Base-by-base conservation (phyloP, 2,113 vertebrate genomes). In the Macheiramphus alcinus region DNA sequence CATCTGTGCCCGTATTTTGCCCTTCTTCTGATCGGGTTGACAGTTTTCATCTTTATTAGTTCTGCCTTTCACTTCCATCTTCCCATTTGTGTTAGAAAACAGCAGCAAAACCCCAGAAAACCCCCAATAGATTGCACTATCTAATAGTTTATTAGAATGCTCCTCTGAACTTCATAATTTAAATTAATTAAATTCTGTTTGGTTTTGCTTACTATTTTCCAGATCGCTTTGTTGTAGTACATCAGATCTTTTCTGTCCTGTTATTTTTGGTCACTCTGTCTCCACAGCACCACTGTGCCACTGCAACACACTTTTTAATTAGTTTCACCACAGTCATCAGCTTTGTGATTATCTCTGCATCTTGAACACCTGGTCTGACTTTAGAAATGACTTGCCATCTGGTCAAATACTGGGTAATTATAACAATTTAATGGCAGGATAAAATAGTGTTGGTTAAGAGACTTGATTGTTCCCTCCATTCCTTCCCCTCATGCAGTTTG, bases 381-480 rank as follows among this genome's bases (percentile, higher is more conserved):
- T 97, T 91, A 94, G 94, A 97, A 98, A 97, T 97, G 88, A 97
- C 95, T 97, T 97, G 76, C 98, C 98, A 98, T 98, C 98, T 98
- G 98, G 98, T 93, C 94, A 96, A 96, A 98, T 96, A 83, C 90
- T 62, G 81, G 86, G 87, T 97, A 98, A 98, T 98, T 98, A 97
- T 96, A 98, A 94, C 94, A 97, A 95, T 93, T 97, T 98, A 98
- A 97, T 96, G 96, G 87, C 78, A 90, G 91, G 83, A 93, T 94
- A 94, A 98, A 97, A 95, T 86, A 94, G 47, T 67, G 73, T 98
- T 97, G 97, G 92, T 94, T 96, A 96, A 96, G 87, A 96, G 91
- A 90, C 67, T 82, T 93, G 95, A 93, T 94, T 71, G 72, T 97
- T 93, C 95, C 48, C 92, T 73, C 53, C 81, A 71, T 94, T 96